A percentile compares a stretch with the other conserved stretches of the same genome.
Conservation (phyloP, 2,888 invertebrate genomes). For the Pyrrhia umbra region DNA sequence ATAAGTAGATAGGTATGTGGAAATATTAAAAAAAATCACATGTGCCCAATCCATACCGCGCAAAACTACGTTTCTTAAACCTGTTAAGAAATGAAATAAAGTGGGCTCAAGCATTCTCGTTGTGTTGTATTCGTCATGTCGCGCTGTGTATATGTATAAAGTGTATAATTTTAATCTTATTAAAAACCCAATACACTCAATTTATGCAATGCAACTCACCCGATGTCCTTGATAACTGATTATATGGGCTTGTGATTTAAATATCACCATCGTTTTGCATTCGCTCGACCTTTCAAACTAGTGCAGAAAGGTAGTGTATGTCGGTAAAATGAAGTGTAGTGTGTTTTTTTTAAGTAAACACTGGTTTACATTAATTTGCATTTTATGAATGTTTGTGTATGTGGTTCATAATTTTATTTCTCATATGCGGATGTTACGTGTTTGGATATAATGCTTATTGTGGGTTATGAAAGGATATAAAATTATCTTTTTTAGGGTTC, state of each 20-base stretch:
- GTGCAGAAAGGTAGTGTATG: conserved; percentile 6
- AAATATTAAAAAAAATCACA: too few species aligned
- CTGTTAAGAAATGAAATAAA: too few species aligned
- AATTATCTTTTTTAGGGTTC: neutral
- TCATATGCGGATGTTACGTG: conserved; percentile 25
- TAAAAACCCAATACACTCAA: neutral
- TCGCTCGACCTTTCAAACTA: conserved; percentile 39
- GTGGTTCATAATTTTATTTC: neutral
- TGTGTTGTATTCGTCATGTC: too few species aligned
- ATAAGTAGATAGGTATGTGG: too few species aligned
- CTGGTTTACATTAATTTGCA: conserved; percentile 10
- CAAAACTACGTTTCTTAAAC: too few species aligned
- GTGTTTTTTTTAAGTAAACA: conserved; percentile 7
- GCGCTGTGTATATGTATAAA: too few species aligned
- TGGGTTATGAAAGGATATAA: neutral
- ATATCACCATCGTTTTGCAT: conserved; percentile 13
- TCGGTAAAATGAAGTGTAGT: conserved; percentile 5
- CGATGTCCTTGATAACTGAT: conserved; percentile 29
- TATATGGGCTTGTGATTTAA: neutral
- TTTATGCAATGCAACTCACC: neutral
- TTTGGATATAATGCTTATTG: neutral
- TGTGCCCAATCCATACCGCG: too few species aligned
- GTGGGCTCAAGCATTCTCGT: too few species aligned
- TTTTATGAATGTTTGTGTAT: conserved; percentile 23
- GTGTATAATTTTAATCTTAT: neutral